Conservation (phyloP, 2,797 vertebrate species). For the Lagocephalus sceleratus region DNA sequence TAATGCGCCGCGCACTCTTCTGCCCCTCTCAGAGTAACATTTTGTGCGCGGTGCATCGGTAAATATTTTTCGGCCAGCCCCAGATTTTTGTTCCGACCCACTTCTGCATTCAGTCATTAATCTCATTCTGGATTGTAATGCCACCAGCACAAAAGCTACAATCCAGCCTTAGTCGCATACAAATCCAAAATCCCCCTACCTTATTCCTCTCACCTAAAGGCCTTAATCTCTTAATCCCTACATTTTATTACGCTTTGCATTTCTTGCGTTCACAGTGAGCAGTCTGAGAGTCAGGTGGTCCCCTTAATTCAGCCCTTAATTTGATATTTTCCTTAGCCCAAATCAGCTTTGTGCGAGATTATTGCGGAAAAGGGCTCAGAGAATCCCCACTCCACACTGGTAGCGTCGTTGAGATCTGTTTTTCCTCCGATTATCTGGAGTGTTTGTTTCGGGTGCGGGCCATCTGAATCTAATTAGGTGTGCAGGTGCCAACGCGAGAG, state of each 20-base stretch:
- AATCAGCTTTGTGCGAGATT: slow-evolving; percentile 17
- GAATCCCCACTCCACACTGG: slow-evolving; percentile 6
- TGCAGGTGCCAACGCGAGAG: background rate
- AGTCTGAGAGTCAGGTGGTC: slow-evolving; percentile 12
- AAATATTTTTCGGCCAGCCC: background rate
- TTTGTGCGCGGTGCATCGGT: background rate
- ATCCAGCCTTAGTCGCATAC: slow-evolving; percentile 39
- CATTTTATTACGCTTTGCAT: slow-evolving; percentile 56
- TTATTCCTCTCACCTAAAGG: slow-evolving; percentile 48
- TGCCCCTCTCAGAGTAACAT: slow-evolving; percentile 11
- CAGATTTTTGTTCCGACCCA: slow-evolving; percentile 12
- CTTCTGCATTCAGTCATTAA: slow-evolving; percentile 31
- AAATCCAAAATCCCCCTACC: slow-evolving; percentile 39
- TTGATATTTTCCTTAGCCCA: slow-evolving; percentile 30
- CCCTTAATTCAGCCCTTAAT: slow-evolving; percentile 32
- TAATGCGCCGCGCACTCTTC: slow-evolving; percentile 37
- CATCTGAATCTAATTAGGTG: slow-evolving; percentile 1
- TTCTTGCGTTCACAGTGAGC: slow-evolving; percentile 38
- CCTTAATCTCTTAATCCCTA: slow-evolving; percentile 60
- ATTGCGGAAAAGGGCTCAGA: slow-evolving; percentile 9
- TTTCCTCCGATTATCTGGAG: slow-evolving; percentile 8
- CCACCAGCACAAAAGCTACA: slow-evolving; percentile 42
- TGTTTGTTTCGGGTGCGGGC: slow-evolving; percentile 1
- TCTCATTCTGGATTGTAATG: slow-evolving; percentile 42
- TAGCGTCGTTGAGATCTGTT: background rate